Evolutionary conservation across 2,113 vertebrate genomes (phyloP), one percentile per base, ranked within the genome.

Genomic region (Microcebus tavaratra): DNA sequence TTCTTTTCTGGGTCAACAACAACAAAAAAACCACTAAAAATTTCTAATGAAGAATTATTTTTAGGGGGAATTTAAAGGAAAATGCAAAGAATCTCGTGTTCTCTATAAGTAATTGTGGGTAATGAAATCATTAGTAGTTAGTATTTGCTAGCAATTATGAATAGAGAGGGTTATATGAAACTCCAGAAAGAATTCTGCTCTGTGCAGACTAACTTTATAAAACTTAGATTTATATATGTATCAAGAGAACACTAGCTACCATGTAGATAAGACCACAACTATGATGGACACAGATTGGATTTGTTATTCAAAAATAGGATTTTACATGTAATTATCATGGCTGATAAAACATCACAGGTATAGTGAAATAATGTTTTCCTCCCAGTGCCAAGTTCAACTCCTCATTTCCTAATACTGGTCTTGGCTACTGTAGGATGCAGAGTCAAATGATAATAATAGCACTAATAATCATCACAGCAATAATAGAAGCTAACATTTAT

Each of bases 91-190:
- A 55, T 88, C 42, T 68, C 55, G 27, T 75, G 31, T 65, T 93
- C 63, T 90, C 7, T 78, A 18, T 68, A 89, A 78, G 67, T n/a
- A 95, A 48, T 48, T 80, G 55, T 85, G 39, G 57, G 81, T 76
- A 63, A 85, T 78, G 36, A 90, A 90, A 79, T 91, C 91, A 94
- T 94, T 67, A 91, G 81, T 83, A 94, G 75, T 76, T 92, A 81
- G 9, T 86, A 91, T 67, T 84, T 82, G 20, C 45, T 39, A 86
- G 63, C 48, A 90, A 91, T 88, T 93, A 85, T 48, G 18, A 94
- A 11, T 27, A 72, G 5, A 91, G 6, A 86, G 25, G 45, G 25
- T 48, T 87, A 86, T 63, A 83, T 95, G 72, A 78, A 73, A 65
- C 27, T 88, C 31, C 55, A 53, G 50, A 76, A 73, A 70, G 27